A percentile compares a stretch with the other conserved stretches of the same genome.
Evolutionary conservation across 2,797 vertebrate species (phyloP).

Genomic region (Taenioides sp.): DNA sequence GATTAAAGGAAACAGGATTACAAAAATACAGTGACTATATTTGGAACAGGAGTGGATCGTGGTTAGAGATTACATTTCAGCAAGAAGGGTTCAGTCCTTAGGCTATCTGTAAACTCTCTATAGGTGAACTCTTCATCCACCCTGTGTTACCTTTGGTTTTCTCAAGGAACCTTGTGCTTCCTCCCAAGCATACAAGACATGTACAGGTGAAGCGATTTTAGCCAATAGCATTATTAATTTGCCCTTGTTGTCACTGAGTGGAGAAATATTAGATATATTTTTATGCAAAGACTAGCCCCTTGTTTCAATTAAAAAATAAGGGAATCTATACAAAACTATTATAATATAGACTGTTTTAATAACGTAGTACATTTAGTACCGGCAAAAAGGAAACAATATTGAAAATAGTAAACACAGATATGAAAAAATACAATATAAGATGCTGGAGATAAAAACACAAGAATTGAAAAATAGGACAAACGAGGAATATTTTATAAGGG

Average conservation of each 20-base stretch:
- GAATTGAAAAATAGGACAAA: neutral
- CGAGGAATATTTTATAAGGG: neutral
- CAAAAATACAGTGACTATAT: constrained; percentile 16
- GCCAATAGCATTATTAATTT: neutral
- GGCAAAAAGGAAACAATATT: constrained; percentile 3
- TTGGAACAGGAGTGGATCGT: neutral
- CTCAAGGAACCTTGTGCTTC: neutral
- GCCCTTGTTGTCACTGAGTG: neutral
- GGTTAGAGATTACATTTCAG: constrained; percentile 6
- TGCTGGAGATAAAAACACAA: constrained; percentile 29
- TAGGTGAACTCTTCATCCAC: neutral
- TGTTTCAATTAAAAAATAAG: neutral
- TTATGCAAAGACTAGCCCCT: neutral
- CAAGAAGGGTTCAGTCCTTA: neutral
- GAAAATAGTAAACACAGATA: constrained; percentile 17
- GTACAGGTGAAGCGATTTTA: neutral
- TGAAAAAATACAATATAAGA: constrained; percentile 29
- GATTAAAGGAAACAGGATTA: constrained; percentile 36
- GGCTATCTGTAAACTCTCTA: constrained; percentile 58
- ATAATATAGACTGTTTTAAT: constrained; percentile 54
- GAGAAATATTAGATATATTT: neutral
- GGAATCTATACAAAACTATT: neutral
- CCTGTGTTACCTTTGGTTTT: neutral
- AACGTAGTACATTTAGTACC: constrained; percentile 56
- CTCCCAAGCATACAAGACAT: neutral